Evolutionary conservation across 2,888 invertebrate genomes (phyloP), one percentile per base, ranked within the genome.

Genomic region (Autographa pulchrina): DNA sequence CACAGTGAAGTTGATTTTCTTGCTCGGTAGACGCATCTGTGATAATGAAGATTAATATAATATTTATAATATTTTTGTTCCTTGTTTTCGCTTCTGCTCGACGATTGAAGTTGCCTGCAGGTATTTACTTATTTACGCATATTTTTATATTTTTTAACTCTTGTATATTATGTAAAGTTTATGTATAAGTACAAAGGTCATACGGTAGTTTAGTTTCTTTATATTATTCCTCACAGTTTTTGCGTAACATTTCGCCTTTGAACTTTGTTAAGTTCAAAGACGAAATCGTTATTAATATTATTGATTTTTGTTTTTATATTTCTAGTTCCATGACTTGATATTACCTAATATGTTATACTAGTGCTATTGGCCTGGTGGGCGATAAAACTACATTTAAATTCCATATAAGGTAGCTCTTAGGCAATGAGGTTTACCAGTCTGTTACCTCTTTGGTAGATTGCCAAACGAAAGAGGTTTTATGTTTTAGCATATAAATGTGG

Each of bases 291-390:
- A n/a, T n/a, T n/a, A n/a, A n/a, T n/a, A n/a, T n/a, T n/a, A n/a
- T 48, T 43, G 5, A 2, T n/a, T 8, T n/a, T 7, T n/a, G 7
- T n/a, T n/a, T 48, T 48, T 48, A 5, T 14, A 43, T 48, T n/a
- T 48, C 6, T 48, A n/a, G 0, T 16, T 48, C n/a, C 4, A 0
- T 7, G n/a, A 6, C 8, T 48, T 48, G 7, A 6, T 38, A 16
- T 48, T 48, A 48, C 48, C 48, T 48, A 16, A 48, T 48, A 6
- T 2, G 38, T 48, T 7, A 48, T n/a, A n/a, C n/a, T n/a, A 48
- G n/a, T 48, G 48, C n/a, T n/a, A n/a, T 48, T 48, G 48, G n/a
- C 48, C 48, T 16, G n/a, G 48, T 48, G 48, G 48, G 48, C 48
- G 48, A 48, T 4, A 7, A 0, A 48, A 48, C 16, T n/a, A 48